Evolutionary conservation across 2,888 invertebrate genomes (phyloP).

Genomic region (Caenorhabditis sp.): DNA sequence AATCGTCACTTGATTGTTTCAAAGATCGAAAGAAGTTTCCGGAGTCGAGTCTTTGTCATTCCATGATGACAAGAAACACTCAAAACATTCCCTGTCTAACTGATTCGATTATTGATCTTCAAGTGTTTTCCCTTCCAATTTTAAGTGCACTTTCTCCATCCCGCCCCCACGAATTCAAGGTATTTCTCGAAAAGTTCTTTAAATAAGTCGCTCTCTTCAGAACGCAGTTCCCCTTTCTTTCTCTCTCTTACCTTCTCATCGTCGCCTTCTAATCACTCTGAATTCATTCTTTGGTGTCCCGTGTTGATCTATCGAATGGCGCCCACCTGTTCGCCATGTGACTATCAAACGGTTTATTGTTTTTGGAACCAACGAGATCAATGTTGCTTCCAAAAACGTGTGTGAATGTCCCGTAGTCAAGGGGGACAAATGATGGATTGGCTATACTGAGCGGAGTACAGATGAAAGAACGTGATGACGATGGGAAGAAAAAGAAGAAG

Average conservation of each 20-base stretch:
- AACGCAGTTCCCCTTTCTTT: not conserved
- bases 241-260: not conserved
- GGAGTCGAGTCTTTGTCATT: conserved; percentile 2
- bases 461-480: conserved; percentile 35
- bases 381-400: conserved; percentile 9
- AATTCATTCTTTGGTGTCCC: conserved; percentile 8
- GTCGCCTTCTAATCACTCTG: not conserved
- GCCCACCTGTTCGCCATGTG: conserved; percentile 31
- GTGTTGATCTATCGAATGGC: conserved; percentile 6
- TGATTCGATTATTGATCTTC: conserved; percentile 49
- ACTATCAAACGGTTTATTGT: conserved; percentile 33
- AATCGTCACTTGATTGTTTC: not conserved
- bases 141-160: conserved; percentile 17
- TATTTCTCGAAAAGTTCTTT: not conserved
- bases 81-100: conserved; percentile 4
- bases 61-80: conserved; percentile 27
- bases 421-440: conserved; percentile 33
- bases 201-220: not conserved
- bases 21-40: not conserved
- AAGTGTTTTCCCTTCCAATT: conserved; percentile 8
- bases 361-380: conserved; percentile 37
- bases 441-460: not conserved
- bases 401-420: not conserved
- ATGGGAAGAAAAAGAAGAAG: no score
- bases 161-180: conserved; percentile 7